Evolutionary conservation across 2,113 vertebrate genomes (phyloP).

Genomic region (Globicephala melas): DNA sequence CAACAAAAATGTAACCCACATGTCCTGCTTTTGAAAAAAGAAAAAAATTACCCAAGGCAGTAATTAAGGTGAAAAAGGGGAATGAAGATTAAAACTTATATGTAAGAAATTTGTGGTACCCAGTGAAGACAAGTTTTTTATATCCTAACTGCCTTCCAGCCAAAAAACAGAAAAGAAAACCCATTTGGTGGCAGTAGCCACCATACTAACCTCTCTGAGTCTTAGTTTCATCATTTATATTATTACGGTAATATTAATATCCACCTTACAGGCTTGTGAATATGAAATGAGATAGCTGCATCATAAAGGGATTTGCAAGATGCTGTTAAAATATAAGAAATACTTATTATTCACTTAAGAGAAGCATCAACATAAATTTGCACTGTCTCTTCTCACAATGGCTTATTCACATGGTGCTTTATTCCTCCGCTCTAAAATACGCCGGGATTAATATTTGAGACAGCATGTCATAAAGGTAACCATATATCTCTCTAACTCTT

Average conservation of each 20-base stretch:
- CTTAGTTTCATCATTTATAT: neutral
- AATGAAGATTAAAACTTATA: neutral
- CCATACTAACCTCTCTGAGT: neutral
- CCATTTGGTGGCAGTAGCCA: neutral
- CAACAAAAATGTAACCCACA: neutral
- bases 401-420: neutral
- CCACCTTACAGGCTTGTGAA: neutral
- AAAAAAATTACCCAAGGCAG: neutral
- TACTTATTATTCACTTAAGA: neutral
- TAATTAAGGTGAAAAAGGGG: neutral
- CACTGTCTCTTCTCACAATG: neutral
- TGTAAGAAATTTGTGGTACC: neutral
- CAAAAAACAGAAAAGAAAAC: accelerated
- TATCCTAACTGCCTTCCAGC: neutral
- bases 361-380: neutral
- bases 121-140: neutral
- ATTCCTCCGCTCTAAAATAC: conserved; percentile 4
- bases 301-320: neutral
- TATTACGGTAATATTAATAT: neutral
- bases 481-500: neutral
- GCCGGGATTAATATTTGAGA: neutral
- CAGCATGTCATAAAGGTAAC: neutral
- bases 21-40: neutral
- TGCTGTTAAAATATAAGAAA: neutral
- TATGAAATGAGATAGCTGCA: neutral